Conservation (phyloP, 2,113 vertebrate species). For the Rhabdomys dilectus region DNA sequence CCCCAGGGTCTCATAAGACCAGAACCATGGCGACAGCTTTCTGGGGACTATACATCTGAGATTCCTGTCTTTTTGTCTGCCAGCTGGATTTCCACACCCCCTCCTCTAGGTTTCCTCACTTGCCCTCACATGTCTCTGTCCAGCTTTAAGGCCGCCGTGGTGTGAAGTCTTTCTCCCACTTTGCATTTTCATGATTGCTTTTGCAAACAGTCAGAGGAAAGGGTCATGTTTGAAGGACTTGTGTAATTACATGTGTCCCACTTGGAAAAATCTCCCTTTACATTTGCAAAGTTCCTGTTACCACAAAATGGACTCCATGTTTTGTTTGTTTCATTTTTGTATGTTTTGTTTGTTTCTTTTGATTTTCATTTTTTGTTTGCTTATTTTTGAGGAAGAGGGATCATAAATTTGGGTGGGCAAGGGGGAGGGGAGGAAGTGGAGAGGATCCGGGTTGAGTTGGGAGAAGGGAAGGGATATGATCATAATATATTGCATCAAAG, state of each 20-base stretch:
- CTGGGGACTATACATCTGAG: not conserved
- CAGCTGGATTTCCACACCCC: not conserved
- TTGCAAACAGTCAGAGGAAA: slow-evolving; percentile 6
- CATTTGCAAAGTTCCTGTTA: slow-evolving; percentile 28
- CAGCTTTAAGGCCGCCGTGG: not conserved
- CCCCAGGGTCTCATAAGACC: not conserved
- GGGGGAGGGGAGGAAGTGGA: not conserved
- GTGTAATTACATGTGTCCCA: not conserved
- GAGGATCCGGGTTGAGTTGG: not conserved
- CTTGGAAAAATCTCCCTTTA: not conserved
- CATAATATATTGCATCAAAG: not conserved
- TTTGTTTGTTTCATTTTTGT: not conserved
- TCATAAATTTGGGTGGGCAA: not conserved
- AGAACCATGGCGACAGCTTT: not conserved
- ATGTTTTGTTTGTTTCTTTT: not conserved
- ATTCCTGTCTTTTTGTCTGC: not conserved
- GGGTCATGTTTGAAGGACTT: not conserved
- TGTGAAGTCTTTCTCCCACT: not conserved
- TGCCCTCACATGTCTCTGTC: not conserved
- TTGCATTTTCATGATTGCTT: not conserved
- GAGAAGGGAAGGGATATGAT: not conserved
- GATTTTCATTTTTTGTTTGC: not conserved
- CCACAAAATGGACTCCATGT: not conserved
- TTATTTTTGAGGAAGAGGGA: not conserved
- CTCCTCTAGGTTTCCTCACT: not conserved